Percentiles rank a stretch among this genome's conserved stretches.
These are phyloP conservation scores for Pomatorhinus ruficollis DNA, from an alignment of 2,113 vertebrate species.

Conservation along the genomic window DNA sequence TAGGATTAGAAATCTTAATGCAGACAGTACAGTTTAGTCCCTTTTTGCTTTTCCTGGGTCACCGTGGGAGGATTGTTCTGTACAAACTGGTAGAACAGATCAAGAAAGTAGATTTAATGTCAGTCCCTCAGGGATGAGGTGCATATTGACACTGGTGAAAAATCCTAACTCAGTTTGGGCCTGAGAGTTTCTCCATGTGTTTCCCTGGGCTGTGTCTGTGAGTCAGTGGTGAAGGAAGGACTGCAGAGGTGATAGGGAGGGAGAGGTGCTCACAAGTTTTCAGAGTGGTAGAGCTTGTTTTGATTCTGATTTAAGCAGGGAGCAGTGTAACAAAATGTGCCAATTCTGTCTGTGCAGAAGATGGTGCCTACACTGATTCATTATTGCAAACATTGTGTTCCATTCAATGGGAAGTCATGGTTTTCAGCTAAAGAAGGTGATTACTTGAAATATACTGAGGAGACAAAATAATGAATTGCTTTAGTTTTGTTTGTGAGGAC, in stretches of 20 bases:
- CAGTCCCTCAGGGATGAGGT: not conserved
- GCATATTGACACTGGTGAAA: not conserved
- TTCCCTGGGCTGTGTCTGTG: not conserved
- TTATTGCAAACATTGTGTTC: not conserved
- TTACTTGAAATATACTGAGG: not conserved
- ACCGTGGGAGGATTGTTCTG: not conserved
- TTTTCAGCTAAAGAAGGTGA: not conserved
- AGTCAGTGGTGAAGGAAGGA: not conserved
- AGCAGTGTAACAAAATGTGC: not conserved
- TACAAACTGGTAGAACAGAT: not conserved
- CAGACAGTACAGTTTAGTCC: not conserved
- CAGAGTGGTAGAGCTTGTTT: not conserved
- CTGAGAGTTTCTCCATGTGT: not conserved
- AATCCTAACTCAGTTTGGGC: not conserved
- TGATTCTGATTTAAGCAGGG: not conserved
- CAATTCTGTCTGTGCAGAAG: not conserved
- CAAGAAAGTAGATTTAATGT: not conserved
- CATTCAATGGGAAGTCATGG: not conserved
- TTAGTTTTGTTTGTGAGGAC: not conserved
- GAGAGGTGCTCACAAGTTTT: not conserved
- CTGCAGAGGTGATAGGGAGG: not conserved
- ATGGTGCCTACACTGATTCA: not conserved
- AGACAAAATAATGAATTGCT: not conserved
- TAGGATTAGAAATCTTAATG: not conserved
- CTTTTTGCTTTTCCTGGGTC: not conserved